Evolutionary conservation across 2,113 vertebrate genomes (phyloP).

Genomic region (Polypterus bichir): DNA sequence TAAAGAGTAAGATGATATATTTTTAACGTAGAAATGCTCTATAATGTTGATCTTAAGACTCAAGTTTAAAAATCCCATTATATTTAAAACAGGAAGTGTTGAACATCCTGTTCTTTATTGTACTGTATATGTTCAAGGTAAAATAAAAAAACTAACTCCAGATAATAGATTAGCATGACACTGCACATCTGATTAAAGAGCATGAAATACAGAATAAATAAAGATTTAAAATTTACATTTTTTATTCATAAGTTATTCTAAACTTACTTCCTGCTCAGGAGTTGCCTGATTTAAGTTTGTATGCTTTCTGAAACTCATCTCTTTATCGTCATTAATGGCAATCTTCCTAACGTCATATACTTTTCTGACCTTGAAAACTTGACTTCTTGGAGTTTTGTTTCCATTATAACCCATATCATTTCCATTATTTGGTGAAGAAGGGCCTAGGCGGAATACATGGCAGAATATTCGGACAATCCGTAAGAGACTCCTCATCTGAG

Average conservation of each 20-base stretch:
- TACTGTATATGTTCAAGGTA: too few relatives aligned
- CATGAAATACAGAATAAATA: too few relatives aligned
- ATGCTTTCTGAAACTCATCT: slow-evolving; percentile 56
- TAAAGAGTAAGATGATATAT: too few relatives aligned
- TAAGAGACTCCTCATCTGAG: slow-evolving; percentile 94
- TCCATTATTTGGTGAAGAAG: slow-evolving; percentile 83
- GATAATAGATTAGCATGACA: too few relatives aligned
- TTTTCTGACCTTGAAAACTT: slow-evolving; percentile 93
- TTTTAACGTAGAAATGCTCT: too few relatives aligned
- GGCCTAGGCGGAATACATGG: slow-evolving; percentile 87
- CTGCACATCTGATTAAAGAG: too few relatives aligned
- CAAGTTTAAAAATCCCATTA: too few relatives aligned
- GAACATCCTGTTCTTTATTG: too few relatives aligned
- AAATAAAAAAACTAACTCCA: too few relatives aligned
- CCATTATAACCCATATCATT: slow-evolving; percentile 96
- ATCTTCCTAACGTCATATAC: slow-evolving; percentile 59
- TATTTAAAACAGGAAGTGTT: too few relatives aligned
- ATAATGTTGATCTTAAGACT: too few relatives aligned
- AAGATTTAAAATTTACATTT: too few relatives aligned
- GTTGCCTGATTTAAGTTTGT: slow-evolving; percentile 50
- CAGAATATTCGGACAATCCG: slow-evolving; percentile 94
- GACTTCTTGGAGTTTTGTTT: slow-evolving; percentile 93
- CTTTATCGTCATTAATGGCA: slow-evolving; percentile 51
- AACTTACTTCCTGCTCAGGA: slow-evolving; percentile 52
- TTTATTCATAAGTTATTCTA: slow-evolving; percentile 1